A percentile compares a stretch with the other conserved stretches of the same genome.
Conservation (phyloP, 2,113 vertebrate genomes). For the Cranoglanis bouderius region DNA sequence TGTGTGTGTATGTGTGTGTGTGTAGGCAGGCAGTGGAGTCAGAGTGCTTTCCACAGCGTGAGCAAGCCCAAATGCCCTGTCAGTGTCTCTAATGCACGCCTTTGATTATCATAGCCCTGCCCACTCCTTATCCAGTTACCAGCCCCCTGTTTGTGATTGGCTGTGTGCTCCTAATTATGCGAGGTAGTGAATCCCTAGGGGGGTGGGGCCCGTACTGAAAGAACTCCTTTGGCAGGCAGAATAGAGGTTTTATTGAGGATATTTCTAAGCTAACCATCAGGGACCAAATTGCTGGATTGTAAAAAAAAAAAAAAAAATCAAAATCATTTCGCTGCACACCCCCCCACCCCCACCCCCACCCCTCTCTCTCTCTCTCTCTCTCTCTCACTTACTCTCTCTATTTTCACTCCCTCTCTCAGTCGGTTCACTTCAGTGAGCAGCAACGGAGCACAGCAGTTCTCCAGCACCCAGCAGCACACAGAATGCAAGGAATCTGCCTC, state of each 20-base stretch:
- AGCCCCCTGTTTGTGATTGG: constrained; percentile 71
- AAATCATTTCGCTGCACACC: constrained; percentile 69
- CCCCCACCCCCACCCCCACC: constrained; percentile 56
- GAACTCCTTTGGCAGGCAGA: constrained; percentile 81
- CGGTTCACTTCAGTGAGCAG: constrained; percentile 67
- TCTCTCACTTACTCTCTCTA: constrained; percentile 54
- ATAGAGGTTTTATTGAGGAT: constrained; percentile 86
- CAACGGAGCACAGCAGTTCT: constrained; percentile 62
- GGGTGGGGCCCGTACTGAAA: constrained; percentile 76
- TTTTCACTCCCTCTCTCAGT: constrained; percentile 66
- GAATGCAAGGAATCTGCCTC: constrained; percentile 77
- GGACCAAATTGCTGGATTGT: constrained; percentile 80
- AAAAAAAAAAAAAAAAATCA: constrained; percentile 65
- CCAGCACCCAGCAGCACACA: constrained; percentile 67
- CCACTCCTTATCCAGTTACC: constrained; percentile 78
- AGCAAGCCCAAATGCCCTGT: constrained; percentile 62
- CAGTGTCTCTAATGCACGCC: constrained; percentile 74
- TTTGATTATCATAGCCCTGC: constrained; percentile 81
- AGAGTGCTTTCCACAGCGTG: constrained; percentile 24
- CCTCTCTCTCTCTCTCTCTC: constrained; percentile 15
- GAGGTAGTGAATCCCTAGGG: constrained; percentile 79
- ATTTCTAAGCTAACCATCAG: constrained; percentile 82
- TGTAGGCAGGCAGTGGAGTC: neutral
- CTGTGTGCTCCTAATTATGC: constrained; percentile 74
- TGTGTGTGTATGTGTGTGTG: constrained; percentile 8